phyloP scores from a whole-genome alignment of 2,113 vertebrate species.

The Malurus cyaneus region DNA sequence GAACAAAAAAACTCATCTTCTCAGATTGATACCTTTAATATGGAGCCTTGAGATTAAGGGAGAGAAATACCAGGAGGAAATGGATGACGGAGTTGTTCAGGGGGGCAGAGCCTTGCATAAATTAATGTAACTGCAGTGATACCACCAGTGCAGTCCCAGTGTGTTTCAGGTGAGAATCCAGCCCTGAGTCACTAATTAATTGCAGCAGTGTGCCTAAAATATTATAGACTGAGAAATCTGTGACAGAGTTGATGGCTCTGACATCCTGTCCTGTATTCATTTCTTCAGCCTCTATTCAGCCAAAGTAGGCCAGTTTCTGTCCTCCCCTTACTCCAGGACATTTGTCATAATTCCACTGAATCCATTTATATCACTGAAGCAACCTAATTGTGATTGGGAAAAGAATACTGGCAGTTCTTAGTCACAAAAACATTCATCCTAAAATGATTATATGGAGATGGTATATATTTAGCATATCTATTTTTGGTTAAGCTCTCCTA shows the following conservation, averaged over 20 bases:
- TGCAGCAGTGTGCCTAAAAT: background rate
- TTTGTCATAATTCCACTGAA: conserved; percentile 54
- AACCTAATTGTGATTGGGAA: conserved; percentile 55
- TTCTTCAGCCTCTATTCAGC: background rate
- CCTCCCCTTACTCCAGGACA: conserved; percentile 33
- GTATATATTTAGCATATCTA: conserved; percentile 64
- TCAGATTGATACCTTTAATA: background rate
- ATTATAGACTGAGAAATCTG: background rate
- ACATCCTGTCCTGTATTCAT: conserved; percentile 37
- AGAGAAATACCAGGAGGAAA: background rate
- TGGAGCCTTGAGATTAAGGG: background rate
- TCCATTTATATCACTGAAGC: conserved; percentile 52
- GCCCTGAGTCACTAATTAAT: background rate
- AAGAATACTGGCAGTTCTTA: conserved; percentile 59
- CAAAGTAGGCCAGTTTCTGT: conserved; percentile 43
- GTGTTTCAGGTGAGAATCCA: conserved; percentile 19
- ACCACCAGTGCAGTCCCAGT: background rate
- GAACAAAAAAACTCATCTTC: background rate
- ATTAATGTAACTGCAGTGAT: background rate
- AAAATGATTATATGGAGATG: conserved; percentile 55
- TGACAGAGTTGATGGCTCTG: conserved; percentile 26
- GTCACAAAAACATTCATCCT: conserved; percentile 48
- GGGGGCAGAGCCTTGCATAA: background rate
- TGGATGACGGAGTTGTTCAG: background rate
- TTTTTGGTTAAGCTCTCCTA: conserved; percentile 61